Evolutionary conservation across 1,140 invertebrate genomes (phyloP), one percentile per base, ranked within the genome.

Genomic region (Drosophila obscura): DNA sequence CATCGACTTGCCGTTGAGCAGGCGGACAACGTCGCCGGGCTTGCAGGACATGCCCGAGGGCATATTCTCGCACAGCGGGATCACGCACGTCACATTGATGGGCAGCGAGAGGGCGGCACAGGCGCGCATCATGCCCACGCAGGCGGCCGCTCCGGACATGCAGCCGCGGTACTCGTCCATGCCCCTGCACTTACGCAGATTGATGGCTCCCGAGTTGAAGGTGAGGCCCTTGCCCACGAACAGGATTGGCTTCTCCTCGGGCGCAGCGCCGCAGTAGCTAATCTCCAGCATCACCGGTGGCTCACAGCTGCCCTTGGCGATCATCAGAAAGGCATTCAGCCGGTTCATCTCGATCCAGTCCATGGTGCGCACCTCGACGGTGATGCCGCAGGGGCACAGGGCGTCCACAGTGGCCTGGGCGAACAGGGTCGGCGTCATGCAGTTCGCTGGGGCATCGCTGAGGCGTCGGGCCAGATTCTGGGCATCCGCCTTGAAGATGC

Each of bases 91-190:
- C 2, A 98, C 92, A 90, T 98, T 96, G 9, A 97, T 92, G 46
- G 96, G 95, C 4, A 97, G 69, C 67, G 95, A 94, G 0, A 98
- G 91, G 41, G 93, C 92, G 4, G 96, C 94, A 5, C 95, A 93
- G 5, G 96, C 95, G 65, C 94, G 94, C 19, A 97, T 93, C 5
- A 96, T 93, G 1, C 94, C 95, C 3, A 96, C 92, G 7, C 96
- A 95, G 84, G 95, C 95, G 4, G 97, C 97, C n/a, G 96, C 97
- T 1, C 97, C 97, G 1, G 96, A 96, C 97, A 98, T 98, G 90
- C 98, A 97, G 4, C 94, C 96, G 73, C 96, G 93, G 96, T 98
- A 98, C 69, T 95, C 94, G 52, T 95, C 95, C 96, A 98, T 97
- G 9, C 94, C 93, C 2, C 92, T 77, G 15, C 95, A 90, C 0